Evolutionary conservation across 2,888 invertebrate genomes (phyloP), one percentile per base, ranked within the genome.

Genomic region (Reticulitermes lucifugus): DNA sequence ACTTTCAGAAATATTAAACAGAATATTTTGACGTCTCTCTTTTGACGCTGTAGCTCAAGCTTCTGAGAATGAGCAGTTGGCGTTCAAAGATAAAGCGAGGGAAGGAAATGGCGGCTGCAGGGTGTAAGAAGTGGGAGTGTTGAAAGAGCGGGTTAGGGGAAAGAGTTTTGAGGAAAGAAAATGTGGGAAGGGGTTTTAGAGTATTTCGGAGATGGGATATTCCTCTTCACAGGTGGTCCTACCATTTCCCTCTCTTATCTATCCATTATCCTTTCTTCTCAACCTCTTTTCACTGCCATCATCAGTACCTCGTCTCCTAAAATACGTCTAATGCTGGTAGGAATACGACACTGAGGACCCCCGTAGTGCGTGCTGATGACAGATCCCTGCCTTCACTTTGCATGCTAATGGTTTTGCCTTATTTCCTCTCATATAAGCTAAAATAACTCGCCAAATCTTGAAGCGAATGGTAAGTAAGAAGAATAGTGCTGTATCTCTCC

Each of bases 231-330:
- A 80, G 80, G 80, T 80, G 80, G 80, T 80, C 80, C 41, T 14
- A n/a, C 79, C 79, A 79, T 79, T 51, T 79, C 25, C 77, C 51
- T 77, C 79, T 59, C 79, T 79, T 79, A 79, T 79, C 59, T 80
- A 12, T 60, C 18, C 80, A n/a, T 60, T 80, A 55, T 60, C 35
- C 60, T 29, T 55, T 51, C 25, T 51, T 25, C 4, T 25, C n/a
- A 25, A 65, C n/a, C 65, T 65, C 25, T 25, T 65, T 65, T n/a
- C 18, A 55, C 55, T 18, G 55, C 55, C 55, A 14, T 55, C 55
- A 18, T 55, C 65, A 65, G 7, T 6, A 65, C n/a, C 65, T 65
- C 65, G 25, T 65, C 65, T 65, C n/a, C n/a, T n/a, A n/a, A 65
- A 9, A 65, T 65, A 25, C 65, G 25, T 65, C 25, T 65, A 65